Evolutionary conservation across 2,888 invertebrate genomes (phyloP).

Genomic region (Matsumyia berberina): DNA sequence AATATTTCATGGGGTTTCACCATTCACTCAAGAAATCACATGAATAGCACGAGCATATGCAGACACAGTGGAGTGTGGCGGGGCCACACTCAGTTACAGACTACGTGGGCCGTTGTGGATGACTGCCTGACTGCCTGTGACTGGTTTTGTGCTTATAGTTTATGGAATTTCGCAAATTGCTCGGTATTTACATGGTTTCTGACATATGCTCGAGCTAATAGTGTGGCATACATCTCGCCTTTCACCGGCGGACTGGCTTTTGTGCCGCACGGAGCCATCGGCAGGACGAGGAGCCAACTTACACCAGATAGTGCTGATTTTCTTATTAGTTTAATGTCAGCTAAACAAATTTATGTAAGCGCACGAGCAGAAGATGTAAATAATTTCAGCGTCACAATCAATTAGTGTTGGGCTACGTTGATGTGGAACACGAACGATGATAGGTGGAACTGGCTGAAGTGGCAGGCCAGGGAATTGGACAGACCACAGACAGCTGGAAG

Average conservation of each 20-base stretch:
- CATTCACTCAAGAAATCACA: slow-evolving; percentile 76
- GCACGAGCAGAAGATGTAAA: slow-evolving; percentile 65
- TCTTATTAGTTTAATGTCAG: slow-evolving; percentile 74
- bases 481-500: slow-evolving; percentile 41
- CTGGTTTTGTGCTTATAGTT: slow-evolving; percentile 71
- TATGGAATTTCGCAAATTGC: slow-evolving; percentile 76
- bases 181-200: slow-evolving; percentile 75
- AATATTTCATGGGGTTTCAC: slow-evolving; percentile 74
- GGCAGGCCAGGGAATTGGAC: slow-evolving; percentile 22
- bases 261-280: background rate
- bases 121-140: slow-evolving; percentile 65
- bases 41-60: slow-evolving; percentile 48
- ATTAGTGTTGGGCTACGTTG: slow-evolving; percentile 66
- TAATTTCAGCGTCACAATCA: slow-evolving; percentile 73
- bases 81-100: too few relatives aligned
- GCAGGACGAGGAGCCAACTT: background rate
- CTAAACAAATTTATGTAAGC: slow-evolving; percentile 72
- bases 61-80: background rate
- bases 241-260: slow-evolving; percentile 61
- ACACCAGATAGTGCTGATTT: slow-evolving; percentile 65
- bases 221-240: slow-evolving; percentile 73
- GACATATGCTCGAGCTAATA: slow-evolving; percentile 74
- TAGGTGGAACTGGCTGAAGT: slow-evolving; percentile 7
- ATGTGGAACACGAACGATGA: slow-evolving; percentile 33
- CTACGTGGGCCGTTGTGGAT: slow-evolving; percentile 57